Evolutionary conservation across 2,888 invertebrate species (phyloP).

Genomic region (Drosophila rubida): DNA sequence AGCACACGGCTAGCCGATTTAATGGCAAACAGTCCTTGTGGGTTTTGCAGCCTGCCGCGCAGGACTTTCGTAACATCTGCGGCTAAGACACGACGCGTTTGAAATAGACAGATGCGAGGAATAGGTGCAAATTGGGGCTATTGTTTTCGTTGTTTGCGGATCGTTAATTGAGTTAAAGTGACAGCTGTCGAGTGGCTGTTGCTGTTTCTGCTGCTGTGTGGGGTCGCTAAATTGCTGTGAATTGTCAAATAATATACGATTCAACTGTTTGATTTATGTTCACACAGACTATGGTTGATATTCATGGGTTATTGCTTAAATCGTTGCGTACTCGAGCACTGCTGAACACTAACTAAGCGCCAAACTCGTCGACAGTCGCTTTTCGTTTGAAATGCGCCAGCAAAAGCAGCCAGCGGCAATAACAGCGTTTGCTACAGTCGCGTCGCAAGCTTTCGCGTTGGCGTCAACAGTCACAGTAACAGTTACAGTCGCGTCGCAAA

Average conservation of each 20-base stretch:
- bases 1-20: constrained; percentile 43
- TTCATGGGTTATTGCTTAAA: constrained; percentile 20
- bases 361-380: constrained; percentile 46
- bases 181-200: constrained; percentile 51
- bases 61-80: constrained; percentile 67
- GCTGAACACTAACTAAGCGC: constrained; percentile 62
- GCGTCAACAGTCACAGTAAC: constrained; percentile 14
- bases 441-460: constrained; percentile 9
- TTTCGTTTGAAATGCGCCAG: constrained; percentile 53
- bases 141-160: constrained; percentile 61
- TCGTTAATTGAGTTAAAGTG: constrained; percentile 76
- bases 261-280: constrained; percentile 31
- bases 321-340: constrained; percentile 60
- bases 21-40: constrained; percentile 61
- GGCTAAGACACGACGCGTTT: constrained; percentile 10
- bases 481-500: constrained; percentile 20
- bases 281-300: not conserved
- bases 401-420: constrained; percentile 1
- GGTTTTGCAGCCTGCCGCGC: constrained; percentile 35
- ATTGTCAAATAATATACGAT: constrained; percentile 54
- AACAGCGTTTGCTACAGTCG: constrained; percentile 21
- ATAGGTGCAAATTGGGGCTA: constrained; percentile 2
- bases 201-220: constrained; percentile 1
- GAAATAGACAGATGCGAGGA: not conserved
- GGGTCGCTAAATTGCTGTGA: constrained; percentile 43